These are phyloP conservation scores for Syngnathus rostellatus DNA, from an alignment of 2,797 vertebrate species.

Conservation along the genomic window DNA sequence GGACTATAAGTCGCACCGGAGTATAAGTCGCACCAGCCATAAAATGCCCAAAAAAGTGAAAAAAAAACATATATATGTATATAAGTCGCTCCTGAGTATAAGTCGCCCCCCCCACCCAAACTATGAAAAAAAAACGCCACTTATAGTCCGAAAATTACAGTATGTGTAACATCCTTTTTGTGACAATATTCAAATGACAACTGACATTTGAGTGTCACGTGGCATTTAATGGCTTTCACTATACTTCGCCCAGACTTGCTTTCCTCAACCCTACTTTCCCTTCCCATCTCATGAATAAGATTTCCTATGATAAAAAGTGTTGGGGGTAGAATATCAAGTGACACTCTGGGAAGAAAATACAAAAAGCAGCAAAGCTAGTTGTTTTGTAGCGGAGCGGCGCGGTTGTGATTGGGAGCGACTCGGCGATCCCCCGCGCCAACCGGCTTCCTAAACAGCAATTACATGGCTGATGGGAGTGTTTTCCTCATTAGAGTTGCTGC, in stretches of 20 bases:
- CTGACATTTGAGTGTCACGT: neutral
- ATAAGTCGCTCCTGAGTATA: no score
- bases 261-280: constrained; percentile 12
- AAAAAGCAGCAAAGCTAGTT: neutral
- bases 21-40: no score
- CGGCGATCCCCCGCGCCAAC: constrained; percentile 43
- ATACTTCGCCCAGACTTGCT: neutral
- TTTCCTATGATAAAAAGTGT: constrained; percentile 24
- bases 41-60: no score
- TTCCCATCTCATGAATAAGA: constrained; percentile 37
- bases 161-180: neutral
- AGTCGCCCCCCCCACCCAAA: no score
- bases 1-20: no score
- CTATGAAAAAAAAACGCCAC: no score
- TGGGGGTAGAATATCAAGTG: neutral
- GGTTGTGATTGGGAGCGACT: constrained; percentile 23
- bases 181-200: neutral
- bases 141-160: no score
- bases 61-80: no score
- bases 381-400: constrained; percentile 25
- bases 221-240: neutral
- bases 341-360: neutral
- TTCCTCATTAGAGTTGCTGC: constrained; percentile 61
- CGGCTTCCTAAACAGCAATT: constrained; percentile 65
- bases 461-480: constrained; percentile 59